Conservation (phyloP, 1,140 invertebrate genomes). For the Samia ricini region DNA sequence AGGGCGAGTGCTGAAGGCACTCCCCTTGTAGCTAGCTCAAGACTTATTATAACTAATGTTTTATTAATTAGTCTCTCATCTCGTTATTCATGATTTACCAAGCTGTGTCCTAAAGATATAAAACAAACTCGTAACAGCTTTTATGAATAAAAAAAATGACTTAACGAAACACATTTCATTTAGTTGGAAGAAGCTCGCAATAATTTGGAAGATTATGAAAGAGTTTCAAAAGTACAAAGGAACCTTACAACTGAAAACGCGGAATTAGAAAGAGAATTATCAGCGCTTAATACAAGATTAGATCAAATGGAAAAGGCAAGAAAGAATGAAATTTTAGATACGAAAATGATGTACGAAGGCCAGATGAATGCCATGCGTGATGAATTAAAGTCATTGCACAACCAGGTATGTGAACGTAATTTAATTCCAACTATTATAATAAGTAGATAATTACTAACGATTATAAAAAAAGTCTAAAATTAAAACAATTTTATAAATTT, state of each 20-base stretch:
- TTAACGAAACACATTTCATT: constrained; percentile 7
- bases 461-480: background rate
- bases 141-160: background rate
- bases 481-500: background rate
- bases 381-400: constrained; percentile 91
- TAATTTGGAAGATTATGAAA: constrained; percentile 92
- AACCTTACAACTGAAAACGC: constrained; percentile 86
- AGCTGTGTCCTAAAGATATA: too few relatives aligned
- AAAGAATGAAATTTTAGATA: constrained; percentile 90
- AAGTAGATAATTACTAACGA: too few relatives aligned
- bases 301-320: constrained; percentile 88
- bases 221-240: constrained; percentile 88
- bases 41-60: too few relatives aligned
- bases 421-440: too few relatives aligned
- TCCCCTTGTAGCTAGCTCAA: too few relatives aligned
- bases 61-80: too few relatives aligned
- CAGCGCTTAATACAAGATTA: constrained; percentile 83
- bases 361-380: constrained; percentile 90
- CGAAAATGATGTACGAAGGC: constrained; percentile 93
- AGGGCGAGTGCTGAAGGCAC: too few relatives aligned
- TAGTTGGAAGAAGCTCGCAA: constrained; percentile 89
- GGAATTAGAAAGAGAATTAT: constrained; percentile 86
- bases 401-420: constrained; percentile 78
- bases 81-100: too few relatives aligned
- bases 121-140: too few relatives aligned